phyloP scores from a whole-genome alignment of 2,797 vertebrate genomes.

The Thalassophryne amazonica region DNA sequence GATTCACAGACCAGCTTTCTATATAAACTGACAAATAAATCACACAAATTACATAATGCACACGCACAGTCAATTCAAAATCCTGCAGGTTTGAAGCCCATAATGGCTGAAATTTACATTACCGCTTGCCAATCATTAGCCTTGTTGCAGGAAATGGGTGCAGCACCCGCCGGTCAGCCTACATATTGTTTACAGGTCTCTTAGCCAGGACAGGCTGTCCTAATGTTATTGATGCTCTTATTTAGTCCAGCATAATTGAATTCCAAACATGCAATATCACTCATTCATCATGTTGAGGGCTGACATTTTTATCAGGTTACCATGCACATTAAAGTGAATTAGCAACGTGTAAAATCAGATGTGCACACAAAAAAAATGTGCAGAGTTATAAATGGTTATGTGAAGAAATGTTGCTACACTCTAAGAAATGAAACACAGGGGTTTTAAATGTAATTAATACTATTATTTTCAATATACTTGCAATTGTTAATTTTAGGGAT shows the following conservation, averaged over 20 bases:
- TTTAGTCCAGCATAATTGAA: slow-evolving; percentile 62
- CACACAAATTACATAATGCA: slow-evolving; percentile 4
- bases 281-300: slow-evolving; percentile 60
- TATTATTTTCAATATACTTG: too few species aligned
- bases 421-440: background rate
- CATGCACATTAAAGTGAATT: slow-evolving; percentile 44
- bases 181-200: slow-evolving; percentile 20
- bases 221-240: slow-evolving; percentile 68
- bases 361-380: background rate
- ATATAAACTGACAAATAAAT: slow-evolving; percentile 10
- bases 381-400: slow-evolving; percentile 1
- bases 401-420: background rate
- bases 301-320: slow-evolving; percentile 60
- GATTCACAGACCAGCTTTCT: slow-evolving; percentile 28
- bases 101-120: background rate
- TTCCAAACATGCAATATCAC: slow-evolving; percentile 56
- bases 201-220: slow-evolving; percentile 47
- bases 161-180: slow-evolving; percentile 3
- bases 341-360: slow-evolving; percentile 22
- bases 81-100: background rate
- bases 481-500: too few species aligned
- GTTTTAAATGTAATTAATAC: too few species aligned
- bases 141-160: slow-evolving; percentile 33
- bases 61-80: background rate
- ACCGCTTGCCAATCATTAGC: slow-evolving; percentile 1